Percentiles rank a stretch among this genome's conserved stretches.
Evolutionary conservation across 2,113 vertebrate species (phyloP).

Genomic region (Acinonyx jubatus): DNA sequence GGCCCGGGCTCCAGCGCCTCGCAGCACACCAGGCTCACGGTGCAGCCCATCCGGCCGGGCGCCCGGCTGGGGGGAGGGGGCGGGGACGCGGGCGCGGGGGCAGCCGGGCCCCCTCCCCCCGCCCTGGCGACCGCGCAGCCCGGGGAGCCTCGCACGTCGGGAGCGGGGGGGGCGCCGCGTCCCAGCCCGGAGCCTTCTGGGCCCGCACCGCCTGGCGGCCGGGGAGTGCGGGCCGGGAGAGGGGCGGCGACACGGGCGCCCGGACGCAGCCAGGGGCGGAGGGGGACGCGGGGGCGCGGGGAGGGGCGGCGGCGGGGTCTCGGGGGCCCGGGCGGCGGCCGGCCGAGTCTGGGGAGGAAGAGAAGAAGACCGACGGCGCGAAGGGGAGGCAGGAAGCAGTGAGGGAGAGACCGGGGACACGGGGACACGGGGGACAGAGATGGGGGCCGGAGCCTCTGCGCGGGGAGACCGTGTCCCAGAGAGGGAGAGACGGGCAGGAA

Average conservation of each 20-base stretch:
- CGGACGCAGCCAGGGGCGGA: background rate
- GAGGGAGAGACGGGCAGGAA: background rate
- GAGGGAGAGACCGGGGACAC: background rate
- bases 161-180: background rate
- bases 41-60: slow-evolving; percentile 74
- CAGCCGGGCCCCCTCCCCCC: background rate
- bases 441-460: background rate
- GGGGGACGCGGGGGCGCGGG: background rate
- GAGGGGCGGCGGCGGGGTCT: background rate
- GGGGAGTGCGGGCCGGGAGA: background rate
- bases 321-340: too few species aligned
- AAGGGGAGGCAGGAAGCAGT: background rate
- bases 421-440: background rate
- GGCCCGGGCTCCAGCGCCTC: slow-evolving; percentile 63
- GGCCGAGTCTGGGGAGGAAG: fast-evolving
- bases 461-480: background rate
- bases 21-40: slow-evolving; percentile 78
- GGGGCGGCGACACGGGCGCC: slow-evolving; percentile 41
- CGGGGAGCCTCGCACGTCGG: background rate
- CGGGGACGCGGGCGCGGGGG: background rate
- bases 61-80: background rate
- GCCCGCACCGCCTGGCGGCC: background rate
- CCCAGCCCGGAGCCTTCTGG: slow-evolving; percentile 41
- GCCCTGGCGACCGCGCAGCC: background rate
- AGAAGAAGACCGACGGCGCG: background rate